Evolutionary conservation across 2,888 invertebrate genomes (phyloP).

Genomic region (Nycteola revayana): DNA sequence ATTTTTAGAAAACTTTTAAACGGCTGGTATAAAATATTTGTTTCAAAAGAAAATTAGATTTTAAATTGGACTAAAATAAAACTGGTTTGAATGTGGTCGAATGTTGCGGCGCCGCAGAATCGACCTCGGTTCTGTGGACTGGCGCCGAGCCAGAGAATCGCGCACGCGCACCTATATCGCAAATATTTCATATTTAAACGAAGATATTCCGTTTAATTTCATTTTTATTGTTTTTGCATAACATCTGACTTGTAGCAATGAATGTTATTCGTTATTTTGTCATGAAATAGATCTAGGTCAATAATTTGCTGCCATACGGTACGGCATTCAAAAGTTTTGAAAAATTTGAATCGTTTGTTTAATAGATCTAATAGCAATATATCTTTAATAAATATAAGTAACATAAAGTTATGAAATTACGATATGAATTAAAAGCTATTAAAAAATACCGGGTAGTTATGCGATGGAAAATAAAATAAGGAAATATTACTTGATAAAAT

Average conservation of each 20-base stretch:
- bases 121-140: constrained; percentile 57
- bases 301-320: too few species aligned
- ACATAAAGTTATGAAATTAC: too few species aligned
- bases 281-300: constrained; percentile 8
- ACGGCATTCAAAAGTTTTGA: too few species aligned
- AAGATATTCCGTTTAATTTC: constrained; percentile 23
- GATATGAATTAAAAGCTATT: too few species aligned
- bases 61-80: constrained; percentile 45
- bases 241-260: constrained; percentile 22
- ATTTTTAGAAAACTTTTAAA: too few species aligned
- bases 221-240: constrained; percentile 41
- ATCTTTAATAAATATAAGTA: too few species aligned
- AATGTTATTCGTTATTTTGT: constrained; percentile 8
- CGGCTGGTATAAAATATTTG: too few species aligned
- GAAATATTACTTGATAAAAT: too few species aligned
- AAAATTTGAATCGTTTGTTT: too few species aligned
- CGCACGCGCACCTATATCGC: constrained; percentile 51
- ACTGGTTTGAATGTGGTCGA: constrained; percentile 64
- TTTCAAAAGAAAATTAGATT: constrained; percentile 19
- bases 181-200: constrained; percentile 27
- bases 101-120: constrained; percentile 67
- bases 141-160: constrained; percentile 58
- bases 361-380: too few species aligned
- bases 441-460: fast-evolving
- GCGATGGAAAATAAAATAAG: neutral